phyloP scores from a whole-genome alignment of 2,888 invertebrate species.

The Scrobipalpa costella region DNA sequence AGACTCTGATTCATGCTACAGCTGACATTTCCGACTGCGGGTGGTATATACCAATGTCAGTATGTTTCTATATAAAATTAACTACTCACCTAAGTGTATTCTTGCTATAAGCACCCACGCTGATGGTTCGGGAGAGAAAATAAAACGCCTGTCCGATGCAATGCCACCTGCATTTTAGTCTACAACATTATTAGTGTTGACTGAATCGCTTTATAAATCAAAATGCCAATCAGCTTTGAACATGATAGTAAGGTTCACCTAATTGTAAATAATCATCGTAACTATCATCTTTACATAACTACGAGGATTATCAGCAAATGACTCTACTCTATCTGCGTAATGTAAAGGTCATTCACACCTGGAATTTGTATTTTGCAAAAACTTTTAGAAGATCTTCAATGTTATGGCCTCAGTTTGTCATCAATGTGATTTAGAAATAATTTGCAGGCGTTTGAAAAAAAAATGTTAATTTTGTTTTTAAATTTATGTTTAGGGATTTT shows the following conservation, averaged over 20 bases:
- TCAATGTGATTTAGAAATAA: no score
- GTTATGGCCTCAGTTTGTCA: no score
- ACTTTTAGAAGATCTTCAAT: no score
- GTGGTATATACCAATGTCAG: not conserved
- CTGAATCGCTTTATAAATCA: not conserved
- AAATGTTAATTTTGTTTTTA: not conserved
- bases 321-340: no score
- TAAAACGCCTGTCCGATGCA: conserved; percentile 13
- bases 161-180: conserved; percentile 5
- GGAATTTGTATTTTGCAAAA: no score
- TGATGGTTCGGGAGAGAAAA: conserved; percentile 19
- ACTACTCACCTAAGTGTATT: not conserved
- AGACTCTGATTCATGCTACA: conserved; percentile 25
- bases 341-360: no score
- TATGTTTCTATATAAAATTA: not conserved
- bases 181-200: not conserved
- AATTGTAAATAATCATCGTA: not conserved
- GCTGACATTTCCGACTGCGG: conserved; percentile 48
- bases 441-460: no score
- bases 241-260: not conserved
- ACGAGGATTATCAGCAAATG: no score
- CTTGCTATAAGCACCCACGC: conserved; percentile 23
- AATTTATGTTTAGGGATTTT: not conserved
- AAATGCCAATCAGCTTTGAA: not conserved
- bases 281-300: no score